phyloP scores from a whole-genome alignment of 1,140 invertebrate genomes.

The Scaptomyza pallida region DNA sequence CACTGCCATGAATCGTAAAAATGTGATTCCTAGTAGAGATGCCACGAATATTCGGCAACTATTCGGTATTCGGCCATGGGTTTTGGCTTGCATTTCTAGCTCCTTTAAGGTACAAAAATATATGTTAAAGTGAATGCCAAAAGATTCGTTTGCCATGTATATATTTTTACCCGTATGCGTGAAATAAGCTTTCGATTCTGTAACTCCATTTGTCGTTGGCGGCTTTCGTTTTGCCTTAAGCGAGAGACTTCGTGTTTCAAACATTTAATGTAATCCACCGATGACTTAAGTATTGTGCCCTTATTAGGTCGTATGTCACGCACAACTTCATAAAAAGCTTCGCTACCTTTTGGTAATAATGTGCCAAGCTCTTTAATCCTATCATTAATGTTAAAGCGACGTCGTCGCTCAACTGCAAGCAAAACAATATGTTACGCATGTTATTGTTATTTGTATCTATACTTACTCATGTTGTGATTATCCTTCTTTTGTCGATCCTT shows the following conservation, averaged over 20 bases:
- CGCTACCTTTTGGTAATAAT: constrained; percentile 95
- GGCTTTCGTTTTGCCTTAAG: constrained; percentile 90
- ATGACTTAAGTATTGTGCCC: constrained; percentile 98
- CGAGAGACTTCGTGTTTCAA: constrained; percentile 93
- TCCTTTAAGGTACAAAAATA: constrained; percentile 85
- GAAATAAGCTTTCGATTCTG: constrained; percentile 92
- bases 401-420: constrained; percentile 93
- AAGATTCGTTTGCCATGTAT: too few species aligned
- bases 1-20: constrained; percentile 86
- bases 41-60: too few species aligned
- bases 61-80: constrained; percentile 89
- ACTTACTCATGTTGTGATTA: constrained; percentile 99
- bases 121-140: too few species aligned
- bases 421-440: neutral
- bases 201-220: constrained; percentile 91
- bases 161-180: constrained; percentile 93
- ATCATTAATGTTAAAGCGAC: constrained; percentile 99
- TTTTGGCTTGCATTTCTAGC: constrained; percentile 88
- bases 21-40: too few species aligned
- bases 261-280: constrained; percentile 97
- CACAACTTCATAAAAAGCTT: constrained; percentile 95
- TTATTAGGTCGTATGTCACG: constrained; percentile 95
- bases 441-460: too few species aligned
- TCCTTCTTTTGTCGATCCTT: constrained; percentile 99
- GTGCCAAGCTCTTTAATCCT: constrained; percentile 98